These are phyloP conservation scores for Polypedilum pembai DNA, from an alignment of 1,140 invertebrate genomes.

Conservation along the genomic window DNA sequence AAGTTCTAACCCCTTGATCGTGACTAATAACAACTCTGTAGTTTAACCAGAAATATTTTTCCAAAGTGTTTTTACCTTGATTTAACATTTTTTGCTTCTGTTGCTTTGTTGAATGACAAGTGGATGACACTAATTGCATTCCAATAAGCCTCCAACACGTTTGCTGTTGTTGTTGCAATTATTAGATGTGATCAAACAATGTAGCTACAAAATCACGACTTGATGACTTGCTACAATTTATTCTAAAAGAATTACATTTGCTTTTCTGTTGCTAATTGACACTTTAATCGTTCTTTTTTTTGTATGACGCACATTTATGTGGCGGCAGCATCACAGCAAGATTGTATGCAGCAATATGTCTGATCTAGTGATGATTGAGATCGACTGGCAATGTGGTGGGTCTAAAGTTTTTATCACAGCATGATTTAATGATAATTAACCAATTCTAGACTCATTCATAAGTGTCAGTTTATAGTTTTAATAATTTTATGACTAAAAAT, in stretches of 20 bases:
- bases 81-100: background rate
- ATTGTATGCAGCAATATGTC: too few relatives aligned
- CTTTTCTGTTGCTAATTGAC: background rate
- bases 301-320: too few relatives aligned
- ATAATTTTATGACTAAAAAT: background rate
- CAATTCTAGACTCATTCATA: conserved; percentile 11
- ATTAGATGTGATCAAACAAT: background rate
- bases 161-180: background rate
- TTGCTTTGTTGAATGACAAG: background rate
- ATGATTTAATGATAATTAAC: conserved; percentile 10
- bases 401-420: background rate
- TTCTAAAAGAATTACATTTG: background rate
- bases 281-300: background rate
- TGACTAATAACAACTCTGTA: too few relatives aligned
- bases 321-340: too few relatives aligned
- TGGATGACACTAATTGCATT: conserved; percentile 21
- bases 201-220: background rate
- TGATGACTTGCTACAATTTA: conserved; percentile 8
- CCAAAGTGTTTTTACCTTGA: too few relatives aligned
- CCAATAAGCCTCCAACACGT: conserved; percentile 8
- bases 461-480: conserved; percentile 20
- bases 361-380: too few relatives aligned
- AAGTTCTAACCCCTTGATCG: too few relatives aligned
- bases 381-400: background rate
- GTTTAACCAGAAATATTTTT: too few relatives aligned